Conservation (phyloP, 1,140 invertebrate genomes). For the Drosophila rhopaloa region DNA sequence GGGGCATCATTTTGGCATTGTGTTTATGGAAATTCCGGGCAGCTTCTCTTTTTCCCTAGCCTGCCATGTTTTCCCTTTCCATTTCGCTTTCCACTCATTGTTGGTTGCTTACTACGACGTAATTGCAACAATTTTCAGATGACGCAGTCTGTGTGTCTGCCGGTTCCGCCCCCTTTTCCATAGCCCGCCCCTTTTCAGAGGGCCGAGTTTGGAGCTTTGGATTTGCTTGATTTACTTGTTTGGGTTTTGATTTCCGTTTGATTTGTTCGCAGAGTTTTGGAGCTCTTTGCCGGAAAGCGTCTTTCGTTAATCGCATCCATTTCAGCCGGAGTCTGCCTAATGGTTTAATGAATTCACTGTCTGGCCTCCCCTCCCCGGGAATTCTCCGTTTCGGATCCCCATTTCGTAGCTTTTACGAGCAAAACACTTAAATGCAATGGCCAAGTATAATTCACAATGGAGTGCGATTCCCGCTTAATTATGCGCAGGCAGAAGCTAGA, state of each 20-base stretch:
- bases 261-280: conserved; percentile 32
- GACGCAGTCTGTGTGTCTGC: conserved; percentile 35
- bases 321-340: conserved; percentile 46
- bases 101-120: conserved; percentile 57
- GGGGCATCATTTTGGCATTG: conserved; percentile 68
- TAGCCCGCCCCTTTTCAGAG: not conserved
- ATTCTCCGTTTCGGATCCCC: conserved; percentile 1
- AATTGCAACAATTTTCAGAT: conserved; percentile 75
- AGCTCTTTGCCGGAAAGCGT: conserved; percentile 30
- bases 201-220: not conserved
- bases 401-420: conserved; percentile 39
- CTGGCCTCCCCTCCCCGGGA: conserved; percentile 14
- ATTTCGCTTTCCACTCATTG: conserved; percentile 26
- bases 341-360: conserved; percentile 61
- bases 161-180: conserved; percentile 3
- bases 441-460: conserved; percentile 47
- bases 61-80: not conserved
- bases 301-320: conserved; percentile 50
- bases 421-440: conserved; percentile 62
- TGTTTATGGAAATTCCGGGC: conserved; percentile 75
- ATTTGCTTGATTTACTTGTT: conserved; percentile 63
- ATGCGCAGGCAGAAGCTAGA: conserved; percentile 55
- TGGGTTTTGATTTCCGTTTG: conserved; percentile 63
- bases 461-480: conserved; percentile 64
- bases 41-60: conserved; percentile 5